Percentiles rank a stretch among this genome's conserved stretches.
Conservation (phyloP, 2,888 invertebrate species). For the Agonopterix alstromeriana region DNA sequence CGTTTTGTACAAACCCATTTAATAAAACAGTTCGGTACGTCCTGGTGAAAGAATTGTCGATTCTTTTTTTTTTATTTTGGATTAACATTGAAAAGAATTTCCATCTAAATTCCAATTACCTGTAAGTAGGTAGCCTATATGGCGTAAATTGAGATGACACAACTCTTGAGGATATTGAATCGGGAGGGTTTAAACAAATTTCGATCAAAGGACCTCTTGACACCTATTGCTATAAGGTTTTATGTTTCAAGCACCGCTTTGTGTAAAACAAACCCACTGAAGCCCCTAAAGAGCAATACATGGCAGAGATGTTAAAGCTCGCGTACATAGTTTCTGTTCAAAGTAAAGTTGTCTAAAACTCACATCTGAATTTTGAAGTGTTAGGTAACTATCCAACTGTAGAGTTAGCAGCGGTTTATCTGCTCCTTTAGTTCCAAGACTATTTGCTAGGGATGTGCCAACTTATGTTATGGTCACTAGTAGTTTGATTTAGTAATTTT, state of each 20-base stretch:
- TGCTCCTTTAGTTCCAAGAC: neutral
- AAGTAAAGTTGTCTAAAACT: constrained; percentile 13
- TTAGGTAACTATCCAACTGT: constrained; percentile 4
- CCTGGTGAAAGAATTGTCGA: too few species aligned
- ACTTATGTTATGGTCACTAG: too few species aligned
- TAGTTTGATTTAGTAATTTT: too few species aligned
- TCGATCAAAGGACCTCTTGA: neutral
- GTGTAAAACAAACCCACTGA: neutral
- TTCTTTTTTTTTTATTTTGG: neutral
- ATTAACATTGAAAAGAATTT: neutral
- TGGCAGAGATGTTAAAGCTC: constrained; percentile 20
- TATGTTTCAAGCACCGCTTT: constrained; percentile 3
- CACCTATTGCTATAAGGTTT: neutral
- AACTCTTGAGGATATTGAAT: neutral
- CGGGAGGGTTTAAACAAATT: neutral
- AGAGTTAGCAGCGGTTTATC: neutral
- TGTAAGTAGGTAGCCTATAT: neutral
- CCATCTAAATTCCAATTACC: neutral
- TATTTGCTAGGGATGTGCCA: too few species aligned
- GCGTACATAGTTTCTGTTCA: constrained; percentile 26
- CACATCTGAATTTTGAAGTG: constrained; percentile 32
- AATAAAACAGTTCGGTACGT: neutral
- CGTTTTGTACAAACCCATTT: constrained; percentile 18
- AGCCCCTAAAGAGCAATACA: constrained; percentile 18
- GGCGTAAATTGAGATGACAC: neutral